Conservation (phyloP, 2,888 invertebrate species). For the Tinea pellionella region DNA sequence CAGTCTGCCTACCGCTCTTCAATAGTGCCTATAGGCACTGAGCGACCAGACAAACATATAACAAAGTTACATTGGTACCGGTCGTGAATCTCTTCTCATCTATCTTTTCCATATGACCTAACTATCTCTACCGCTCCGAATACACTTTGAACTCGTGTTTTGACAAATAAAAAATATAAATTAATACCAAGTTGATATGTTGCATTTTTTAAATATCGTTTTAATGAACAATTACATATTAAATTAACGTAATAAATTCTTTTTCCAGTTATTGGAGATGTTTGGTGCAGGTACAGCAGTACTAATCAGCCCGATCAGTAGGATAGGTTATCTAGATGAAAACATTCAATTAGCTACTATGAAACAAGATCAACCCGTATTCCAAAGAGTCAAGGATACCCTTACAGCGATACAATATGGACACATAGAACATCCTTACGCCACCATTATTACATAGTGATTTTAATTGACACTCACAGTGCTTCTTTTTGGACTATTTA, state of each 20-base stretch:
- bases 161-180: too few species aligned
- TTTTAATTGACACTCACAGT: background rate
- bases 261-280: slow-evolving; percentile 85
- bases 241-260: background rate
- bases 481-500: background rate
- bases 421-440: slow-evolving; percentile 84
- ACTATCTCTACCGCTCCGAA: too few species aligned
- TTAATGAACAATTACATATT: too few species aligned
- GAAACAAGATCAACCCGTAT: slow-evolving; percentile 78
- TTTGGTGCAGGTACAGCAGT: slow-evolving; percentile 99
- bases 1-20: too few species aligned
- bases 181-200: too few species aligned
- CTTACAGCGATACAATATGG: slow-evolving; percentile 93
- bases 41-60: too few species aligned
- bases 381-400: slow-evolving; percentile 77
- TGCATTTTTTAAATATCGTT: too few species aligned
- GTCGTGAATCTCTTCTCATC: too few species aligned
- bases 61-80: too few species aligned
- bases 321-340: slow-evolving; percentile 81
- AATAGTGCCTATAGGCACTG: too few species aligned
- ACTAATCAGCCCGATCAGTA: slow-evolving; percentile 90
- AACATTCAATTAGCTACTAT: slow-evolving; percentile 79
- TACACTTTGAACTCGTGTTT: too few species aligned
- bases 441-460: slow-evolving; percentile 60
- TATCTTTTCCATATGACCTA: too few species aligned